Percentiles rank a stretch among this genome's conserved stretches.
Conservation (phyloP, 2,113 vertebrate species). For the Ictidomys tridecemlineatus region DNA sequence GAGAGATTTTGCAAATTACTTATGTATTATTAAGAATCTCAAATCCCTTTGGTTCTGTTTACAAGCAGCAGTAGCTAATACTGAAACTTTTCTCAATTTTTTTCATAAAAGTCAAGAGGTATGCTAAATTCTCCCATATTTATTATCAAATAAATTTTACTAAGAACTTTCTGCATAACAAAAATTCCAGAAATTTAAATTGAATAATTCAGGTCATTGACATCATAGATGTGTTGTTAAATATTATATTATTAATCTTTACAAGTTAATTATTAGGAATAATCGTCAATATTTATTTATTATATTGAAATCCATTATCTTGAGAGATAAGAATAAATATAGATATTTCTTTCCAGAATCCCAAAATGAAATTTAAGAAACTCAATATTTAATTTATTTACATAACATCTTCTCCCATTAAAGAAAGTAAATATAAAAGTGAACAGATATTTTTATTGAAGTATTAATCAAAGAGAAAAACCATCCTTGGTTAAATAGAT, state of each 20-base stretch:
- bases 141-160: background rate
- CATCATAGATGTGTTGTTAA: background rate
- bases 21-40: background rate
- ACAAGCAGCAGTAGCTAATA: background rate
- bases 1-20: background rate
- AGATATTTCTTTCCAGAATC: background rate
- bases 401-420: background rate
- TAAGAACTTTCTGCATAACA: background rate
- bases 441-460: background rate
- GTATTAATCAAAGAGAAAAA: background rate
- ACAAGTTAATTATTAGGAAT: background rate
- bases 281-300: background rate
- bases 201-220: background rate
- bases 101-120: background rate
- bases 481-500: background rate
- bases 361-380: background rate
- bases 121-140: background rate
- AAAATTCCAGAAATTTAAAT: background rate
- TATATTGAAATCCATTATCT: background rate
- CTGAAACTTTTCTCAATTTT: background rate
- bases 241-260: background rate
- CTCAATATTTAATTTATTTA: background rate
- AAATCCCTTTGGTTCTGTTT: background rate
- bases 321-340: background rate
- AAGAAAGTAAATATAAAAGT: background rate